A percentile compares a stretch with the other conserved stretches of the same genome.
phyloP scores from a whole-genome alignment of 2,113 vertebrate species.

The Podiceps cristatus region DNA sequence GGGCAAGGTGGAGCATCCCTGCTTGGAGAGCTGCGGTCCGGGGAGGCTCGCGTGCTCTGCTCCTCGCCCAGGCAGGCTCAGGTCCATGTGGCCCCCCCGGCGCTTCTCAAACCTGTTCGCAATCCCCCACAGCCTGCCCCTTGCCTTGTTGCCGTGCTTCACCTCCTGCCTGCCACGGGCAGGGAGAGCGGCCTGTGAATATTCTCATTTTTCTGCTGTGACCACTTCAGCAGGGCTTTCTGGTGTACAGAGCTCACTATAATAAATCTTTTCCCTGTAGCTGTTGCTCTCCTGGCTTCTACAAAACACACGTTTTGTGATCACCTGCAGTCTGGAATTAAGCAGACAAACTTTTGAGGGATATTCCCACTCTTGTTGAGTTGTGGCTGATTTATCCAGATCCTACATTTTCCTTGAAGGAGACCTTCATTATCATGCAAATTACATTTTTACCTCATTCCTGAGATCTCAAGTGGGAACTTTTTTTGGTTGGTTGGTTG shows the following conservation, averaged over 20 bases:
- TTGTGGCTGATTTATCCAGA: neutral
- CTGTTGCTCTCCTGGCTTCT: neutral
- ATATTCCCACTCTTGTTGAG: neutral
- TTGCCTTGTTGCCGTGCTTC: neutral
- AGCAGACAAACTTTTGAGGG: neutral
- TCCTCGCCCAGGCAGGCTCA: neutral
- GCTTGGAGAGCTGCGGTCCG: neutral
- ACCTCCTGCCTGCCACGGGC: neutral
- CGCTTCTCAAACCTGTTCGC: neutral
- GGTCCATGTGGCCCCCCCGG: neutral
- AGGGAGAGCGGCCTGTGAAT: neutral
- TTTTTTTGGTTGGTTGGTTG: neutral
- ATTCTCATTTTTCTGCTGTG: neutral
- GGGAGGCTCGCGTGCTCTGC: neutral
- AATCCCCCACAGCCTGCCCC: neutral
- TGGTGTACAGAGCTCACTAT: rapidly evolving
- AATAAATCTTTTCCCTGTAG: neutral
- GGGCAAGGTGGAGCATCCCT: neutral
- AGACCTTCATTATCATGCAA: neutral
- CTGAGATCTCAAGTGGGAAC: neutral
- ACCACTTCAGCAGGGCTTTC: neutral
- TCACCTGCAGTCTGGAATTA: neutral
- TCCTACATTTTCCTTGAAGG: neutral
- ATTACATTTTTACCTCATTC: neutral
- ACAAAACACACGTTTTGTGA: neutral